Conservation (phyloP, 1,140 invertebrate genomes). For the Drosophila sp. region DNA sequence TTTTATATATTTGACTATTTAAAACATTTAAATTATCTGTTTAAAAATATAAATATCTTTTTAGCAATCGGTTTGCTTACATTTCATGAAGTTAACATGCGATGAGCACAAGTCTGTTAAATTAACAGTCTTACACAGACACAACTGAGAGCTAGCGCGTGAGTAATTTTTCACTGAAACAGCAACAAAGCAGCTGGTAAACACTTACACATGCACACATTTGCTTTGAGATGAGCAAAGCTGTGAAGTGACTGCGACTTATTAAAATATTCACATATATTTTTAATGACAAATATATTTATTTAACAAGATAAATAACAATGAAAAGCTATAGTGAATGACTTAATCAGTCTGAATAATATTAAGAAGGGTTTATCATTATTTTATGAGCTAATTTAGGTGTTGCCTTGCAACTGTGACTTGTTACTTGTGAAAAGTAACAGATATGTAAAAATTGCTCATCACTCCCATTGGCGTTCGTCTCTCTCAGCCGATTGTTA, state of each 20-base stretch:
- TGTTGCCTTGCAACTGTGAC: background rate
- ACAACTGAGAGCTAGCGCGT: slow-evolving; percentile 17
- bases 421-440: slow-evolving; percentile 20
- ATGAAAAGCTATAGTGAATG: background rate
- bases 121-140: slow-evolving; percentile 38
- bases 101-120: slow-evolving; percentile 30
- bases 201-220: slow-evolving; percentile 32
- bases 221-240: slow-evolving; percentile 18
- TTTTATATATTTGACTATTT: background rate
- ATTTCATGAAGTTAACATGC: slow-evolving; percentile 6
- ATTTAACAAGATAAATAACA: background rate
- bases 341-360: background rate
- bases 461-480: slow-evolving; percentile 32
- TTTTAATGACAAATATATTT: background rate
- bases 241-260: slow-evolving; percentile 13
- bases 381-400: background rate
- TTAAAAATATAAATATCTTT: background rate
- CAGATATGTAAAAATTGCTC: slow-evolving; percentile 21
- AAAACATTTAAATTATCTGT: background rate
- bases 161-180: slow-evolving; percentile 28
- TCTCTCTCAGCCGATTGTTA: slow-evolving; percentile 28
- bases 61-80: background rate
- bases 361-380: background rate
- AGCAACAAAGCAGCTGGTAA: slow-evolving; percentile 49
- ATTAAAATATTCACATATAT: background rate